Evolutionary conservation across 2,797 vertebrate genomes (phyloP), one percentile per base, ranked within the genome.

Genomic region (Enteromius paludinosus): DNA sequence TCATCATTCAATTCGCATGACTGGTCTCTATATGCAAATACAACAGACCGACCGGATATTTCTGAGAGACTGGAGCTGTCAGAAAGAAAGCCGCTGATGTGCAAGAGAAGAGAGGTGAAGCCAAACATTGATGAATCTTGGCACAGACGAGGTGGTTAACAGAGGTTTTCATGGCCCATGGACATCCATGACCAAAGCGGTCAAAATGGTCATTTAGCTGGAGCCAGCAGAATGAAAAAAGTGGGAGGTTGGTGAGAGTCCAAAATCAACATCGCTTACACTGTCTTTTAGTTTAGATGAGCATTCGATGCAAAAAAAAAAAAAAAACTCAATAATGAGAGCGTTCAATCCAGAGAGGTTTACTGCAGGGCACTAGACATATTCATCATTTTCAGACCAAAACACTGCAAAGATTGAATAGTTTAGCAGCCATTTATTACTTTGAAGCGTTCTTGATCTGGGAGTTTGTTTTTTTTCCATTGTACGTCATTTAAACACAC

Each of bases 181-280:
- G 88, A 75, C 85, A 80, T 84, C 85, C 82, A 75, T 81, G 79
- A 89, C 90, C 90, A 90, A 91, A 89, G 75, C 84, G 90, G 91
- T 89, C 90, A 93, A 91, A 94, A 92, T 90, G 91, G 89, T 91
- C 88, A 92, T 93, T 94, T 91, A 94, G 89, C 88, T 87, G 68
- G 87, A 92, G 93, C 92, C 93, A 94, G 89, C 87, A 89, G 90
- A 89, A 92, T 92, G 89, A 92, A 90, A 94, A 90, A 28, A 59
- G 74, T 76, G 91, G 76, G 73, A 85, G 77, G 35, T 47, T 86
- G 83, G 88, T 62, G 83, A 89, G 82, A 15, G 54, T 92, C 93
- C 93, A 94, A 94, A 90, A 92, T 86, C 90, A 93, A 94, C 91
- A 93, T 30, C 83, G 91, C 89, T 89, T 89, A 87, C 91, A 83